These are phyloP conservation scores for Chionoecetes opilio DNA, from an alignment of 1,140 invertebrate genomes.

Conservation along the genomic window DNA sequence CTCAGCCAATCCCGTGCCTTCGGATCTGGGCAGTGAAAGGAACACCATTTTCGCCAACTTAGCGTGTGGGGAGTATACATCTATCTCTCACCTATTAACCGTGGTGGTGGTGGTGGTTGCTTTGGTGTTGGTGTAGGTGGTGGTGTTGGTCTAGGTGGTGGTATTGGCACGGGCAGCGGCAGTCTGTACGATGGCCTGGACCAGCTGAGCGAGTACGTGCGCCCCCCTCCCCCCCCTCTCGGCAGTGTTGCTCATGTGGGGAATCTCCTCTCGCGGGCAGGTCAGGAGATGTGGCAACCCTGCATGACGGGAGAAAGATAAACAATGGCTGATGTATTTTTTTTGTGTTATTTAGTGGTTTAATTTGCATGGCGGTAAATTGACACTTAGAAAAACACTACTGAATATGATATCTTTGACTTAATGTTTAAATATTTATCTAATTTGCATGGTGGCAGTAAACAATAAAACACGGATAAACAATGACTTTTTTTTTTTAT, in stretches of 20 bases:
- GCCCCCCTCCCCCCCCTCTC: slow-evolving; percentile 82
- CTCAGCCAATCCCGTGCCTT: too few relatives aligned
- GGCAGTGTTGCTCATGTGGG: slow-evolving; percentile 81
- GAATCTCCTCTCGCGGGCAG: slow-evolving; percentile 81
- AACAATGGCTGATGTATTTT: not conserved
- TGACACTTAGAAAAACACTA: too few relatives aligned
- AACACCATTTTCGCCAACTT: too few relatives aligned
- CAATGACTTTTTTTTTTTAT: too few relatives aligned
- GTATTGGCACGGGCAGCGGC: slow-evolving; percentile 66
- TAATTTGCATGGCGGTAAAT: not conserved
- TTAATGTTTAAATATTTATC: too few relatives aligned
- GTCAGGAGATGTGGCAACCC: slow-evolving; percentile 64
- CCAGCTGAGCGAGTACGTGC: slow-evolving; percentile 80
- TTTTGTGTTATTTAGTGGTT: not conserved
- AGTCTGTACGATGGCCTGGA: slow-evolving; percentile 80
- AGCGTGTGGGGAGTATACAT: too few relatives aligned
- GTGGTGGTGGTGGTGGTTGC: not conserved
- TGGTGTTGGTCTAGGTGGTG: not conserved
- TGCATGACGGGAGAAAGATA: too few relatives aligned
- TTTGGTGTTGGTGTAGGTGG: not conserved
- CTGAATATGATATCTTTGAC: too few relatives aligned
- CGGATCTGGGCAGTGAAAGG: too few relatives aligned
- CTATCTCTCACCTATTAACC: not conserved
- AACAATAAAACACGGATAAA: too few relatives aligned
- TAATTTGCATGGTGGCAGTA: too few relatives aligned